phyloP scores from a whole-genome alignment of 2,113 vertebrate genomes.

The Phocoena phocoena region DNA sequence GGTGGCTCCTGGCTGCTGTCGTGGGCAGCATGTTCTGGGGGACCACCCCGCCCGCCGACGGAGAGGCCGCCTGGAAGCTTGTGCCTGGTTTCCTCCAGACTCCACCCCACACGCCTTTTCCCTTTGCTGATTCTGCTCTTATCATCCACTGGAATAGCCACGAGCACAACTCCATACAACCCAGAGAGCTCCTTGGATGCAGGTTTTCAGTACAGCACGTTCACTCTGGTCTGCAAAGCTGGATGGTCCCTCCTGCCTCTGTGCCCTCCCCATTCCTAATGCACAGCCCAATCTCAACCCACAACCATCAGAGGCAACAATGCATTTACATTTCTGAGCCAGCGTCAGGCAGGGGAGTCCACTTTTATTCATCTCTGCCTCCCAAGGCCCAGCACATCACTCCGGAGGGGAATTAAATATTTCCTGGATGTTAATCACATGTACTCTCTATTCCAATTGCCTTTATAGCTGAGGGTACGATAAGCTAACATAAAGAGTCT shows the following conservation, averaged over 20 bases:
- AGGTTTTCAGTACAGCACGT: fast-evolving
- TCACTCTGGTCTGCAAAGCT: background rate
- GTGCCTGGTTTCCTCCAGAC: background rate
- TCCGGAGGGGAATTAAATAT: background rate
- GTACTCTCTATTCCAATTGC: fast-evolving
- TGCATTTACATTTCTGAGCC: background rate
- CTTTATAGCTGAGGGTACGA: fast-evolving
- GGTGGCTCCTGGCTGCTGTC: fast-evolving
- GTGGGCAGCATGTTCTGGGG: fast-evolving
- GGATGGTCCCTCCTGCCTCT: fast-evolving
- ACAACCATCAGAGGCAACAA: fast-evolving
- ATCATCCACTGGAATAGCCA: fast-evolving
- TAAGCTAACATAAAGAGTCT: fast-evolving
- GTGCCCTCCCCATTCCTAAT: fast-evolving
- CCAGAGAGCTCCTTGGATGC: fast-evolving
- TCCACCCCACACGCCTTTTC: fast-evolving
- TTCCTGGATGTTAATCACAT: fast-evolving
- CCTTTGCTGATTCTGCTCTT: background rate
- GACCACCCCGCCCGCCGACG: fast-evolving
- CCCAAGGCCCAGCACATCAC: background rate
- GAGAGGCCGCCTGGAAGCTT: background rate
- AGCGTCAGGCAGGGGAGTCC: background rate
- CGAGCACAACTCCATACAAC: fast-evolving
- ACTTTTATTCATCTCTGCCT: fast-evolving
- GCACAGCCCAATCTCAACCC: background rate